A percentile compares a stretch with the other conserved stretches of the same genome.
Conservation (phyloP, 2,113 vertebrate genomes). For the Columba livia region DNA sequence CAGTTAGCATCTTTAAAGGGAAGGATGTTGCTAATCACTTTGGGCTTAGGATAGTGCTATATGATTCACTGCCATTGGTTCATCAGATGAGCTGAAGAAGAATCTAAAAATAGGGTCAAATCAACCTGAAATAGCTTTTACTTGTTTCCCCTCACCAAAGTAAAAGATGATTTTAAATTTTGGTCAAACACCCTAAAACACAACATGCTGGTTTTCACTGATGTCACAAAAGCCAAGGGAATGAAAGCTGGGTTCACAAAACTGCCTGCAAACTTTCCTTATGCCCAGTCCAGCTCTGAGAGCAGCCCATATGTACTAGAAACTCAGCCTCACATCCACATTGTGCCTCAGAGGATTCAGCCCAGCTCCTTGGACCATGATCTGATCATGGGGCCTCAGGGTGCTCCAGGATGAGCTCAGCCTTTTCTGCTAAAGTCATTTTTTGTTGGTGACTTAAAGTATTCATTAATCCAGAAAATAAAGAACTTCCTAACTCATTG, state of each 20-base stretch:
- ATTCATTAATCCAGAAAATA: not conserved
- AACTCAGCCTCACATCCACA: not conserved
- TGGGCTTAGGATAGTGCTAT: not conserved
- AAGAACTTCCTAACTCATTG: not conserved
- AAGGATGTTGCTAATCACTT: not conserved
- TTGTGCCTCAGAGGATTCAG: not conserved
- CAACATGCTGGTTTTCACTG: not conserved
- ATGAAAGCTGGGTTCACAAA: not conserved
- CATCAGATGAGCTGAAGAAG: not conserved
- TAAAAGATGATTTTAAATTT: not conserved
- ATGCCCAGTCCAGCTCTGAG: not conserved
- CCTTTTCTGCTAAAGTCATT: not conserved
- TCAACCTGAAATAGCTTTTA: not conserved
- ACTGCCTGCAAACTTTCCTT: not conserved
- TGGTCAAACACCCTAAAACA: not conserved
- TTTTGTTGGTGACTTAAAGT: not conserved
- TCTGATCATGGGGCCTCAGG: fast-evolving
- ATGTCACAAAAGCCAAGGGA: not conserved
- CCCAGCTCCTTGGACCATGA: not conserved
- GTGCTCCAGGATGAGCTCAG: not conserved
- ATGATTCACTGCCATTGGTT: not conserved
- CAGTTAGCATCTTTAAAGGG: not conserved
- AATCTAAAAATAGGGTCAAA: not conserved
- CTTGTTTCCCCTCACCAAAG: not conserved
- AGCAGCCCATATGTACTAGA: not conserved